These are phyloP conservation scores for Chrysomallon squamiferum DNA, from an alignment of 1,140 invertebrate species.

Conservation along the genomic window DNA sequence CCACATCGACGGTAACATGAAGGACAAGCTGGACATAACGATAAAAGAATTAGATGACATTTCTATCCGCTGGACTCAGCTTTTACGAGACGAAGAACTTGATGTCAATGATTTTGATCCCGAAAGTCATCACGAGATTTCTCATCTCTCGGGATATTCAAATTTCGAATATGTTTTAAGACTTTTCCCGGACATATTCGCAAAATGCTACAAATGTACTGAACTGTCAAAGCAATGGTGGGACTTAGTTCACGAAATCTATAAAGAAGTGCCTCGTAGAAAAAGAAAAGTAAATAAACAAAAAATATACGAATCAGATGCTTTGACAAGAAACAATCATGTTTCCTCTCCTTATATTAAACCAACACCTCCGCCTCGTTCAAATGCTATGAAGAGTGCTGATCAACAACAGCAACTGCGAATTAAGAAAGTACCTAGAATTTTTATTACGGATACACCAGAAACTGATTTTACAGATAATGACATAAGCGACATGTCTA, in stretches of 20 bases:
- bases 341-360: not conserved
- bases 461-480: too few relatives aligned
- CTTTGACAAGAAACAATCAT: not conserved
- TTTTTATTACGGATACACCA: too few relatives aligned
- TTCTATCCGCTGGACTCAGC: not conserved
- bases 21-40: not conserved
- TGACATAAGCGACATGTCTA: too few relatives aligned
- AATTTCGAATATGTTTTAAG: not conserved
- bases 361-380: not conserved
- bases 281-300: not conserved
- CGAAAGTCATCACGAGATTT: not conserved
- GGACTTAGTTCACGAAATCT: not conserved
- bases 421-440: too few relatives aligned
- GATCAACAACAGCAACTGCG: too few relatives aligned
- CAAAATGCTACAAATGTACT: constrained; percentile 1
- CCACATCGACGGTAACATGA: not conserved
- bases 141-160: not conserved
- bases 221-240: constrained; percentile 5
- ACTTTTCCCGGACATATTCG: not conserved
- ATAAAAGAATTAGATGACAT: not conserved
- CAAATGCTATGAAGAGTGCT: too few relatives aligned
- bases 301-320: not conserved
- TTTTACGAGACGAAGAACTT: not conserved
- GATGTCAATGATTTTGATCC: not conserved
- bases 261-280: not conserved